Evolutionary conservation across 2,888 invertebrate species (phyloP), one percentile per base, ranked within the genome.

Genomic region (Rotaria magnacalcarata): DNA sequence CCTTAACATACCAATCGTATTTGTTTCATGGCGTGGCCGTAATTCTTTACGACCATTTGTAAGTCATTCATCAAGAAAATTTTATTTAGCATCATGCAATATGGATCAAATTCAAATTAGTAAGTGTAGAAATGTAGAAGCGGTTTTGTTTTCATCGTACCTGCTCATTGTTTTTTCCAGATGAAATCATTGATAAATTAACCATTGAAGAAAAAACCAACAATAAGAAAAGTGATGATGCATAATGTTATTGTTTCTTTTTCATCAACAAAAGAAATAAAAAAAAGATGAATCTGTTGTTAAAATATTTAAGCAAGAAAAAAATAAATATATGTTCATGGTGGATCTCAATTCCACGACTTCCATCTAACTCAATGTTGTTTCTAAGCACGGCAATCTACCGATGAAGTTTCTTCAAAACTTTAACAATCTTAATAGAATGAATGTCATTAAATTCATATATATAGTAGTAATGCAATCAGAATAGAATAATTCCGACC

Each of bases 31-130:
- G 75, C 75, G 75, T 80, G 75, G 75, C 24, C 75, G 75, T 24
- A 47, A 8, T 7, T 80, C 75, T 11, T 41, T 80, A 5, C 75
- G 75, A 21, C 75, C 75, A 47, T 80, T 80, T 24, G 43, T 80
- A 11, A 80, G 43, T 47, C 75, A 80, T 80, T 80, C 75, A 80
- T 80, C 75, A 47, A 19, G 75, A 80, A 80, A 80, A 47, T 80
- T 80, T 43, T 80, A 80, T 80, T 47, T 80, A 2, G 27, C 75
- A 47, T 14, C 47, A 24, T 80, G 43, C 11, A 80, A 80, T 47
- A 10, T 80, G 11, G 75, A 80, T 80, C 75, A 41, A 8, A 14
- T 4, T 24, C 47, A 21, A 14, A 80, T 80, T 47, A 80, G 75
- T 80, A 80, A 80, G 75, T 80, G 41, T 11, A 52, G 8, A 52